These are phyloP conservation scores for Axinella damicornis DNA, from an alignment of 37 sponge, comb jelly and placozoan species.

Conservation along the genomic window DNA sequence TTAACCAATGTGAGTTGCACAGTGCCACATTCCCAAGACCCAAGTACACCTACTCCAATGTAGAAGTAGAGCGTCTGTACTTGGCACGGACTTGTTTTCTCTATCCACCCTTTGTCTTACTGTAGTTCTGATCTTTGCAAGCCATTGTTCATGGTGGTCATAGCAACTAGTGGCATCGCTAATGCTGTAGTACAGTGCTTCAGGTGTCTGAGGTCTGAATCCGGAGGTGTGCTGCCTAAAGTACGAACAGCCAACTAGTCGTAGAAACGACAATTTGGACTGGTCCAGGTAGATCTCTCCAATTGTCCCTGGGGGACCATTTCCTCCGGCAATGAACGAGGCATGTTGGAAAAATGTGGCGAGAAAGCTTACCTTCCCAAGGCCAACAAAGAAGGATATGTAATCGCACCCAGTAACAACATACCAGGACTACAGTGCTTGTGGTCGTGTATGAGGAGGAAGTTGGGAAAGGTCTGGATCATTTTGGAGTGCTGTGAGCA, in stretches of 20 bases:
- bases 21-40: no score
- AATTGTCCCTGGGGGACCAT: neutral
- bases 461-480: slow-evolving; percentile 37
- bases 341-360: slow-evolving; percentile 26
- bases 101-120: no score
- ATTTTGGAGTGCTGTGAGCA: neutral
- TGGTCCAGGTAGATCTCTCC: neutral
- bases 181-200: no score
- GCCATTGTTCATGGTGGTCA: no score
- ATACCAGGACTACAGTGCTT: no score
- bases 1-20: no score
- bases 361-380: slow-evolving; percentile 26
- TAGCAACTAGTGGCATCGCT: no score
- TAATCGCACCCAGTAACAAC: slow-evolving; percentile 43
- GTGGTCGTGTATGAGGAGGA: neutral
- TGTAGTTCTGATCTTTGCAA: no score
- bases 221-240: slow-evolving; percentile 29
- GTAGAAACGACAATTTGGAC: slow-evolving; percentile 21
- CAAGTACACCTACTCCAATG: no score
- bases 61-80: no score
- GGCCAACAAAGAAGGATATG: slow-evolving; percentile 20
- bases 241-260: slow-evolving; percentile 28
- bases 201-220: slow-evolving; percentile 10
- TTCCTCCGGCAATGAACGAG: slow-evolving; percentile 17
- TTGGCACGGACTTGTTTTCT: no score